A percentile compares a stretch with the other conserved stretches of the same genome.
phyloP scores from a whole-genome alignment of 2,113 vertebrate genomes.

The Clarias macrocephalus region DNA sequence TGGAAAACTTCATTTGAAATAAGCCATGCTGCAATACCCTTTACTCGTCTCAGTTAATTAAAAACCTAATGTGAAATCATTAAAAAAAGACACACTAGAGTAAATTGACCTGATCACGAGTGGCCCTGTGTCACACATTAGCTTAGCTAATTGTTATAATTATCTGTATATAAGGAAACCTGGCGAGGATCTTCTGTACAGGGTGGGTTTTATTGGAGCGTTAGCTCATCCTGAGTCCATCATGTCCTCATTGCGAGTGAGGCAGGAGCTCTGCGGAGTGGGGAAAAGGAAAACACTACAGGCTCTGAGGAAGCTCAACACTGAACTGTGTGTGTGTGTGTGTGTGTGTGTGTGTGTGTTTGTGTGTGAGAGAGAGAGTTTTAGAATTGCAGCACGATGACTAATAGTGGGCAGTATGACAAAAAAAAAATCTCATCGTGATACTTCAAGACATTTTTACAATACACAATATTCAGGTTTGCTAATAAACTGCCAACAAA shows the following conservation, averaged over 20 bases:
- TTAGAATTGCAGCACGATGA: neutral
- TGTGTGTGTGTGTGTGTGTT: neutral
- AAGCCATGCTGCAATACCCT: neutral
- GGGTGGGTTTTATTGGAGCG: neutral
- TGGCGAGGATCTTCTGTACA: neutral
- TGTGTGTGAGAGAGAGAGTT: neutral
- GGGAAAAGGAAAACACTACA: constrained; percentile 21
- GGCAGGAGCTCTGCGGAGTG: neutral
- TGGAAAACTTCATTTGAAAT: constrained; percentile 14
- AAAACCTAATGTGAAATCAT: neutral
- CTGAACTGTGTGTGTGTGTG: neutral
- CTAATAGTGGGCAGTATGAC: neutral
- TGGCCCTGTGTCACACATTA: neutral
- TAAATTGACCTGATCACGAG: neutral
- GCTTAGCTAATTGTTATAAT: neutral
- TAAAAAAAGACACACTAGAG: neutral
- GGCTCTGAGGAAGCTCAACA: constrained; percentile 4
- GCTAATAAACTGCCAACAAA: neutral
- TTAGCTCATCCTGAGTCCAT: constrained; percentile 6
- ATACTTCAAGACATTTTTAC: neutral
- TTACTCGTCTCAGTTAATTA: neutral
- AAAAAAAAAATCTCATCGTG: neutral
- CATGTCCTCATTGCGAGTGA: constrained; percentile 18
- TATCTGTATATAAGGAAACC: neutral
- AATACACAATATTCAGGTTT: neutral